Evolutionary conservation across 2,888 invertebrate species (phyloP), one percentile per base, ranked within the genome.

Genomic region (Aphrophora alni): DNA sequence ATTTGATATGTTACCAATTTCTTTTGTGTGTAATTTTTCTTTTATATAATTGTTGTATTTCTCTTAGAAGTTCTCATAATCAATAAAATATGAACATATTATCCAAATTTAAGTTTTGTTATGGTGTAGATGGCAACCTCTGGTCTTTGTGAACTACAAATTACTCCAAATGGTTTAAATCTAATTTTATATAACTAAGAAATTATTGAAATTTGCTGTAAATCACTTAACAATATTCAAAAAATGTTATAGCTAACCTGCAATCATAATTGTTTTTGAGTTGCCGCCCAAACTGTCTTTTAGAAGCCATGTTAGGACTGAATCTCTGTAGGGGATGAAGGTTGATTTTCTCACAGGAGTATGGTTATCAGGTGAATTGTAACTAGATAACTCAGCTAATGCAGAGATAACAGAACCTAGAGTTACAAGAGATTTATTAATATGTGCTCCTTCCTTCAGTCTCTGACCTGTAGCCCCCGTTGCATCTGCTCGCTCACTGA

Each of bases 201-300:
- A 33, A 8, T 33, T 33, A 5, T 33, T 3, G 33, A 33, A 33
- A 33, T 33, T 33, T 33, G 33, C 3, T n/a, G n/a, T 33, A 33
- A 33, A 33, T 5, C 33, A 33, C 3, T 33, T 5, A 33, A 33
- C 5, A 33, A 5, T 33, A 33, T 33, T 33, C 8, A 33, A 33
- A 33, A 33, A 33, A 33, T 33, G 59, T n/a, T 59, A 59, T 4
- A 21, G 21, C 21, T 92, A 82, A 93, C 93, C 95, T 28, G 96
- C 96, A 82, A 97, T 95, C 96, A 97, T 97, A 83, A 96, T 95
- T 0, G 97, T 97, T 88, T 96, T 96, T 14, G 96, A 95, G 89
- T 97, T 97, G 0, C 97, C 96, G 0, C 97, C 97, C 75, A 97
- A 90, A 83, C 95, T 95, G 86, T 97, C 97, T 87, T 96, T 96